phyloP scores from a whole-genome alignment of 2,888 invertebrate genomes.

The Ophonus ardosiacus region DNA sequence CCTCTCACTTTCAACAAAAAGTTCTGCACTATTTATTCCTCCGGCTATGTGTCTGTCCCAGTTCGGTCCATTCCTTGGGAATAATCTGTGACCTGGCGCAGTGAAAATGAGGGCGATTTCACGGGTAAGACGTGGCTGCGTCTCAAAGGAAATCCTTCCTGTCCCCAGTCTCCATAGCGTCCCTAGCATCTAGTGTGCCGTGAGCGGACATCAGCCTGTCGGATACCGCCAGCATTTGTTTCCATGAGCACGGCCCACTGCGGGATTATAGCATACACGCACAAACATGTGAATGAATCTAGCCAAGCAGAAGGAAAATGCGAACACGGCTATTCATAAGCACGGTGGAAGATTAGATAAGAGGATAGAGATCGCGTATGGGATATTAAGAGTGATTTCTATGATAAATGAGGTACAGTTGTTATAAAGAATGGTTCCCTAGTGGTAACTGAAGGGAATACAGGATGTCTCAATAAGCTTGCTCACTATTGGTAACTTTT shows the following conservation, averaged over 20 bases:
- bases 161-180: neutral
- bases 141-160: slow-evolving; percentile 45
- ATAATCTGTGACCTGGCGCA: neutral
- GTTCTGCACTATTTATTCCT: too few species aligned
- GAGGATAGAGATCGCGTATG: neutral
- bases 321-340: neutral
- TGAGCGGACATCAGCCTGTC: slow-evolving; percentile 42
- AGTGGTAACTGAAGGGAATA: too few species aligned
- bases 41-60: neutral
- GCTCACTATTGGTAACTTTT: too few species aligned
- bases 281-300: neutral
- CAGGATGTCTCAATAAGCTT: too few species aligned
- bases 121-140: slow-evolving; percentile 33
- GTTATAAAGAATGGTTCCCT: too few species aligned
- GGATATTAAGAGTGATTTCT: too few species aligned
- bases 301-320: neutral
- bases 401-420: too few species aligned
- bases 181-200: neutral
- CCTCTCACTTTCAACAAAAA: too few species aligned
- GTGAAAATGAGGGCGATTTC: slow-evolving; percentile 26
- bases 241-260: neutral
- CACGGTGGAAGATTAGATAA: neutral
- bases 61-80: neutral
- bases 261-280: neutral
- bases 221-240: slow-evolving; percentile 47